Percentiles rank a stretch among this genome's conserved stretches.
Conservation (phyloP, 2,888 invertebrate genomes). For the Corbicula japonica region DNA sequence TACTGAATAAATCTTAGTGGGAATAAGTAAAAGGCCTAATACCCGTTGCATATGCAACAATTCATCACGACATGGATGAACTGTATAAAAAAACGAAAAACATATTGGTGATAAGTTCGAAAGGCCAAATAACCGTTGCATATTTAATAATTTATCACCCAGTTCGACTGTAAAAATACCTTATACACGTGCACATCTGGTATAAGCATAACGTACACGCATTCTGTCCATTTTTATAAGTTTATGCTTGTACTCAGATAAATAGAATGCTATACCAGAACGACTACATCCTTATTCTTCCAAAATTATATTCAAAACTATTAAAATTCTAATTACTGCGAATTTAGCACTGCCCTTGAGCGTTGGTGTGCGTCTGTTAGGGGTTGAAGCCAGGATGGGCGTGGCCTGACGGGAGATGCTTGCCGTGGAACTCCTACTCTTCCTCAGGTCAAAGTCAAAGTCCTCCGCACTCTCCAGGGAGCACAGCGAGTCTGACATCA, state of each 20-base stretch:
- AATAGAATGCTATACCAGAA: neutral
- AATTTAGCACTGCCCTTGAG: conserved; percentile 68
- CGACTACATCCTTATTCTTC: neutral
- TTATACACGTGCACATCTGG: neutral
- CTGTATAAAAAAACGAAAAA: too few relatives aligned
- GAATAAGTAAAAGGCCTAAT: too few relatives aligned
- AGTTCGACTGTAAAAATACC: neutral
- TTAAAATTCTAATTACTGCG: conserved; percentile 26
- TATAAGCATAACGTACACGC: neutral
- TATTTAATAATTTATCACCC: too few relatives aligned
- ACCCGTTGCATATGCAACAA: too few relatives aligned
- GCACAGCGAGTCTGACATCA: neutral
- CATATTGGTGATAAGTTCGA: too few relatives aligned
- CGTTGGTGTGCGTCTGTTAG: conserved; percentile 57
- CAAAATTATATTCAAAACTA: too few relatives aligned
- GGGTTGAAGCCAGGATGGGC: conserved; percentile 52
- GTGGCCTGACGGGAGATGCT: conserved; percentile 35
- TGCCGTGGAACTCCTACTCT: conserved; percentile 24
- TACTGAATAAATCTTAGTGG: too few relatives aligned
- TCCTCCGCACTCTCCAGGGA: conserved; percentile 6
- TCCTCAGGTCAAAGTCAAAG: neutral
- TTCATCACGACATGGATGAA: too few relatives aligned
- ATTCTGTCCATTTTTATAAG: neutral
- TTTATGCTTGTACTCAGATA: neutral
- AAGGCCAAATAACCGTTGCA: too few relatives aligned